Evolutionary conservation across 2,797 vertebrate genomes (phyloP), one percentile per base, ranked within the genome.

Genomic region (Simalia tracyae): DNA sequence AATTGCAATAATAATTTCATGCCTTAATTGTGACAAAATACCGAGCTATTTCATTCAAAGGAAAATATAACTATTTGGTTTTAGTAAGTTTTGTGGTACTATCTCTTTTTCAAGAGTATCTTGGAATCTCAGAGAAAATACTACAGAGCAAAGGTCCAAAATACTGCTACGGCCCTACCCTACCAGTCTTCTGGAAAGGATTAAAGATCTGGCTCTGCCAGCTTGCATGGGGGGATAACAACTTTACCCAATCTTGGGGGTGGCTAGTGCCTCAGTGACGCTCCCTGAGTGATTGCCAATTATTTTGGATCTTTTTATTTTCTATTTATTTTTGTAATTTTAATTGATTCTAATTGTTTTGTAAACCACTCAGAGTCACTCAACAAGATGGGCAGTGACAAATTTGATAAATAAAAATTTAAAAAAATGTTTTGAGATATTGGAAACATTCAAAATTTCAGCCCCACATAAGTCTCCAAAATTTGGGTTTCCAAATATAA

Each of bases 21-120:
- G 86, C 12, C 5, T 92, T 90, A 26, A 92, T 91, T 93, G 31
- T 94, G 64, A 0, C 5, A 84, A 88, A 42, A 72, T 86, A 1
- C 61, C 2, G 93, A 63, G 42, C 91, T 59, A 93, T 60, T 10
- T 94, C n/a, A 42, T 94, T 93, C 66, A 19, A 26, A 4, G 0
- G 90, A 46, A 92, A 76, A 86, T 68, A 46, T 0, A 50, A 2
- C 19, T 56, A 17, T 61, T 76, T 26, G 63, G n/a, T 15, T 6
- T 81, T 10, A 85, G n/a, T 89, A 59, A 24, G 22, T 46, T 5
- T 89, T 85, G 28, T 10, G 11, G 0, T 90, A 56, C 56, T 60
- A 93, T 66, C 87, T 22, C 0, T 91, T 11, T n/a, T 90, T 24
- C 14, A 8, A 50, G 90, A 84, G 8, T 64, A 17, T n/a, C 31